Conservation (phyloP, 2,888 invertebrate genomes). For the Lochmaea capreae region DNA sequence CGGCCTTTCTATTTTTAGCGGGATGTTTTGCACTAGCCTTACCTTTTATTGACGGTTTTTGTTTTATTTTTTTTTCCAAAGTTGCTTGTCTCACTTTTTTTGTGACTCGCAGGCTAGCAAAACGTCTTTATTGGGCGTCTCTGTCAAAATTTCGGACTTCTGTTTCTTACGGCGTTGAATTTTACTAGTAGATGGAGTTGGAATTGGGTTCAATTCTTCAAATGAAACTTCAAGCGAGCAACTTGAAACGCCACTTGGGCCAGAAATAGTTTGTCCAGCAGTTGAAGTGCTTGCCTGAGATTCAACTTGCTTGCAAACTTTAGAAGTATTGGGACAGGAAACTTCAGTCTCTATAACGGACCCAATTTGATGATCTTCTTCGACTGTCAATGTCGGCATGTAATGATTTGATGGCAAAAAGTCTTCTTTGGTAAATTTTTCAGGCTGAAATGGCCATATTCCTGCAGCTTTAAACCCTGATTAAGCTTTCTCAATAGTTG, state of each 20-base stretch:
- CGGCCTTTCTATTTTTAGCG: slow-evolving; percentile 19
- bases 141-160: no score
- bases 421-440: slow-evolving; percentile 12
- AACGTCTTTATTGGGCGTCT: no score
- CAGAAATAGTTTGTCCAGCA: no score
- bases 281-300: no score
- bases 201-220: slow-evolving; percentile 19
- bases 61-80: neutral
- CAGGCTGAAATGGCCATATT: slow-evolving; percentile 17
- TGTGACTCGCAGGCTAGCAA: no score
- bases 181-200: slow-evolving; percentile 4
- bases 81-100: neutral
- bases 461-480: slow-evolving; percentile 27
- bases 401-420: slow-evolving; percentile 22
- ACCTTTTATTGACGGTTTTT: neutral
- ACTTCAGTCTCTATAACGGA: neutral
- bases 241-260: neutral
- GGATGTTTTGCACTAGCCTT: neutral
- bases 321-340: neutral
- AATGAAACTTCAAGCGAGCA: neutral
- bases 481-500: slow-evolving; percentile 27
- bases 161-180: slow-evolving; percentile 21
- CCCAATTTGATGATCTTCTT: neutral
- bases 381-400: neutral
- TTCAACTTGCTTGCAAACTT: neutral